Evolutionary conservation across 2,113 vertebrate genomes (phyloP).

Genomic region (Ctenodactylus gundi): DNA sequence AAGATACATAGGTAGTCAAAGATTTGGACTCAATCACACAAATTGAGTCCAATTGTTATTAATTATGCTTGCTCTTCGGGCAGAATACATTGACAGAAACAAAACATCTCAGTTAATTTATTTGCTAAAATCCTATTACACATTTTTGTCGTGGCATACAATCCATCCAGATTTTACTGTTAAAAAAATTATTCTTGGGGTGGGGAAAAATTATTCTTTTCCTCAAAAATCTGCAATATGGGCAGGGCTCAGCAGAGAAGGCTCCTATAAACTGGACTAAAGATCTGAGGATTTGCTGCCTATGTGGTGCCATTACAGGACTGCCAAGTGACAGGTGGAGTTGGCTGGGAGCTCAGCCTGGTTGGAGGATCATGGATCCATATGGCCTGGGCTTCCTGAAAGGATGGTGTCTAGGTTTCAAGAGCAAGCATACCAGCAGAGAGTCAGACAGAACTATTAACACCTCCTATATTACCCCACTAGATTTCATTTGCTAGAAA

Average conservation of each 20-base stretch:
- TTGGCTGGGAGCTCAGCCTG: background rate
- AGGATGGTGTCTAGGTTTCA: background rate
- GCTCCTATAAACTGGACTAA: background rate
- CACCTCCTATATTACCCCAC: background rate
- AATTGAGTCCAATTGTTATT: too few species aligned
- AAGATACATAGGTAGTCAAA: background rate
- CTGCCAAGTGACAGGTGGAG: background rate
- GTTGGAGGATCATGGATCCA: background rate
- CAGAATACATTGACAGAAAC: background rate
- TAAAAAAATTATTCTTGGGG: too few species aligned
- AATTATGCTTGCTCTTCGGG: background rate
- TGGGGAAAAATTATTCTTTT: background rate
- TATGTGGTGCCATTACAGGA: background rate
- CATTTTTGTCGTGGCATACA: background rate
- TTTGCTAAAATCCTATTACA: background rate
- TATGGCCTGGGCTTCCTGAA: background rate
- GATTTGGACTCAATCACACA: background rate
- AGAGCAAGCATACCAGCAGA: background rate
- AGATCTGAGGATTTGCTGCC: background rate
- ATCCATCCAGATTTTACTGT: background rate
- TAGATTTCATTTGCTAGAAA: background rate
- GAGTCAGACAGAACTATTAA: background rate
- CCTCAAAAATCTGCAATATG: background rate
- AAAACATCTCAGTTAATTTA: background rate
- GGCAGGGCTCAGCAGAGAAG: background rate